Evolutionary conservation across 2,888 invertebrate genomes (phyloP).

Genomic region (Nemotelus pantherinus): DNA sequence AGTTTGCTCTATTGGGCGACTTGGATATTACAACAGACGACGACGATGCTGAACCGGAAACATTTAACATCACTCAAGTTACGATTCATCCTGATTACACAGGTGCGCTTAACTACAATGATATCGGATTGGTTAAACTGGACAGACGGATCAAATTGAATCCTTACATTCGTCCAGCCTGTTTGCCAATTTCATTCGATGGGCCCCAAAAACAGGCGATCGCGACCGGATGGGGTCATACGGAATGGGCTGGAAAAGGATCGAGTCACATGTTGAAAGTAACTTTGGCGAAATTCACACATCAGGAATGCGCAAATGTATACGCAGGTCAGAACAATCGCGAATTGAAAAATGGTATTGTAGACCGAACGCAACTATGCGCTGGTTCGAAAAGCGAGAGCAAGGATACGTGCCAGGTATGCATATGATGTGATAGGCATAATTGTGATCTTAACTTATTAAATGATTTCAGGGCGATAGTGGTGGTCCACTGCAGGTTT

Average conservation of each 20-base stretch:
- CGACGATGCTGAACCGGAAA: conserved; percentile 59
- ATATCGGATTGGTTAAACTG: conserved; percentile 41
- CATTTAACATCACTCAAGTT: conserved; percentile 56
- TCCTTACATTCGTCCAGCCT: conserved; percentile 63
- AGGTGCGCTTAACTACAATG: conserved; percentile 55
- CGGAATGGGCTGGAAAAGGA: conserved; percentile 57
- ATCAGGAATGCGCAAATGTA: conserved; percentile 22
- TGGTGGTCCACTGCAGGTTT: conserved; percentile 68
- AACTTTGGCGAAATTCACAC: conserved; percentile 56
- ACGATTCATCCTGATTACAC: conserved; percentile 63
- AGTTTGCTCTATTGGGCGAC: conserved; percentile 59
- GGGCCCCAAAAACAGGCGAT: conserved; percentile 58
- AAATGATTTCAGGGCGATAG: conserved; percentile 65
- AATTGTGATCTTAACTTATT: no score
- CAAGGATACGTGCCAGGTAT: conserved; percentile 44
- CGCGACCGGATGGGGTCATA: conserved; percentile 66
- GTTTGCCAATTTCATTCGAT: conserved; percentile 55
- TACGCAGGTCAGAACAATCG: background rate
- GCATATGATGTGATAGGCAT: background rate
- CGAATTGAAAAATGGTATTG: conserved; percentile 42
- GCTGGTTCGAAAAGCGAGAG: conserved; percentile 36
- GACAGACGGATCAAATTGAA: conserved; percentile 24
- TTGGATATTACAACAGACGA: conserved; percentile 56
- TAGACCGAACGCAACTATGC: conserved; percentile 45
- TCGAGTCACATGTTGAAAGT: conserved; percentile 65